Evolutionary conservation across 2,113 vertebrate species (phyloP), one percentile per base, ranked within the genome.

Genomic region (Blennius ocellaris): DNA sequence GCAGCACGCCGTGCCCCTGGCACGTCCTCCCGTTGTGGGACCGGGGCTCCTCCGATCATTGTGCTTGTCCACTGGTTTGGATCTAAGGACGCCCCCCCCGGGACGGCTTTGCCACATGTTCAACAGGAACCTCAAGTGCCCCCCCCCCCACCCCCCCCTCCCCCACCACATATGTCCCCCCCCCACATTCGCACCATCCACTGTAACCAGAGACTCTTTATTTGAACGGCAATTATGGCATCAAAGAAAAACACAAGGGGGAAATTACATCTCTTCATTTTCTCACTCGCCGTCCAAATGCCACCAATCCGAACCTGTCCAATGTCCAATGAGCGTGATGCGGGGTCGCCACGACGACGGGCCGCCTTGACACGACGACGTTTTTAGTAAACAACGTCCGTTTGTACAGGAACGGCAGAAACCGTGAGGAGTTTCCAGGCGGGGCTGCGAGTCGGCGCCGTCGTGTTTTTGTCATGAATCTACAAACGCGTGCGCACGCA

Each of bases 61-160:
- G 78, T 77, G 85, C 78, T 66, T 38, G 81, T 87, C 84, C 89
- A 47, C 58, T 80, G 65, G 21, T 69, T 54, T 17, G 45, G 69
- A 62, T 77, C 62, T 69, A 48, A 11, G 47, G 69, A 59, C 74
- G 66, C 77, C 87, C 60, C 77, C 87, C 60, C 16, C 75, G 69
- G 86, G 86, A 77, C 64, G 78, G 77, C 69, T 85, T 80, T 78
- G 73, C 84, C 88, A 92, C 92, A 91, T 93, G 93, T 92, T 92
- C 90, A 82, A 14, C 63, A 61, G 84, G 56, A 83, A 56, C 86
- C 80, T 68, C 73, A 81, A 69, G 74, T 59, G 74, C 77, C 70
- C 59, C 70, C 84, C 82, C 79, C 80, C 69, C 21, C 21, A 2
- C 21, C 21, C 21, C 21, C 21, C n/a, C n/a, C n/a, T n/a, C n/a